Evolutionary conservation across 2,113 vertebrate species (phyloP).

Genomic region (Halcyon senegalensis): DNA sequence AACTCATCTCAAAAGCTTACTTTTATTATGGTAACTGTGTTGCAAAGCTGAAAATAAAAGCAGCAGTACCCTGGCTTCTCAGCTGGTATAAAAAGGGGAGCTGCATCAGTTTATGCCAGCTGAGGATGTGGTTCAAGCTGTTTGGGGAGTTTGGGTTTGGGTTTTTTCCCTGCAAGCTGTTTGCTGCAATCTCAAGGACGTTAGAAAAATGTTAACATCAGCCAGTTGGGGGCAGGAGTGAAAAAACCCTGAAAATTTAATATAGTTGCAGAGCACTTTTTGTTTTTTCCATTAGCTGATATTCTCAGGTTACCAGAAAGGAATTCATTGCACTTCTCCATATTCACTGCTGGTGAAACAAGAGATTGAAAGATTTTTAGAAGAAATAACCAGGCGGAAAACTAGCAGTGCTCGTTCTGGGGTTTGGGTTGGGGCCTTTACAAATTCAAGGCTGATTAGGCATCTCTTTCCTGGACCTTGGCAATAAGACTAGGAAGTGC

Average conservation of each 20-base stretch:
- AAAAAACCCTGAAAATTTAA: constrained; percentile 56
- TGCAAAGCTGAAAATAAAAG: constrained; percentile 27
- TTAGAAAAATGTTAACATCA: constrained; percentile 28
- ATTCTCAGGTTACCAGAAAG: constrained; percentile 64
- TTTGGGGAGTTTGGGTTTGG: not conserved
- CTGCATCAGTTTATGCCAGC: not conserved
- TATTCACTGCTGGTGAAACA: not conserved
- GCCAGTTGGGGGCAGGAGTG: constrained; percentile 23
- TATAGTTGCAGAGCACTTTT: constrained; percentile 32
- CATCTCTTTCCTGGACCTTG: not conserved
- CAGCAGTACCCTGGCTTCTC: not conserved
- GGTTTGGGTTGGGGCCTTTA: not conserved
- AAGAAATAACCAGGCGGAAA: not conserved
- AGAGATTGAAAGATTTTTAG: constrained; percentile 5
- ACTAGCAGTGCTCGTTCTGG: not conserved
- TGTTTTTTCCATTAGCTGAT: constrained; percentile 60
- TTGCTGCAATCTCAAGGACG: constrained; percentile 8
- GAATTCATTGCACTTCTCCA: constrained; percentile 35
- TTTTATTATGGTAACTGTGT: not conserved
- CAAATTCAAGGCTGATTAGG: not conserved
- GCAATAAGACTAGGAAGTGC: constrained; percentile 6
- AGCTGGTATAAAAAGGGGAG: not conserved
- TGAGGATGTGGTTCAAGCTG: constrained; percentile 4
- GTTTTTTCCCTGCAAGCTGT: not conserved
- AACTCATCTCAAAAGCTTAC: not conserved